Conservation (phyloP, 2,888 invertebrate species). For the Eilema caniola region DNA sequence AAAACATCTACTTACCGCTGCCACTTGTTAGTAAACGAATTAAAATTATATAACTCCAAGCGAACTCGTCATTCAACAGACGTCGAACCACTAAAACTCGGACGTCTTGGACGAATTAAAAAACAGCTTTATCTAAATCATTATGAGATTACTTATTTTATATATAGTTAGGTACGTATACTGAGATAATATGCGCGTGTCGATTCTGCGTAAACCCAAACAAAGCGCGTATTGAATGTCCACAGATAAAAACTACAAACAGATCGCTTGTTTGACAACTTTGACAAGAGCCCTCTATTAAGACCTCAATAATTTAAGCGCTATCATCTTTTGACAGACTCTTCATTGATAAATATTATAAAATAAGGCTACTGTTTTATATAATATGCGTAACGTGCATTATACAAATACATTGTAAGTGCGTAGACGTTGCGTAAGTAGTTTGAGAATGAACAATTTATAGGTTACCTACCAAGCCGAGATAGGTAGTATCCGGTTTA, state of each 20-base stretch:
- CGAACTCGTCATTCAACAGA: neutral
- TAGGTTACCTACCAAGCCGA: neutral
- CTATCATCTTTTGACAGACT: constrained; percentile 1
- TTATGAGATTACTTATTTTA: neutral
- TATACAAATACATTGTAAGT: neutral
- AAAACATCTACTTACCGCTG: constrained; percentile 1
- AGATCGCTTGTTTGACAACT: constrained; percentile 9
- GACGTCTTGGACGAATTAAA: neutral
- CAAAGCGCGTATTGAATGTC: constrained; percentile 6
- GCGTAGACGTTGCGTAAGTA: neutral
- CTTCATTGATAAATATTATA: neutral
- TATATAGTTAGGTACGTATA: neutral
- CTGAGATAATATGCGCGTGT: neutral
- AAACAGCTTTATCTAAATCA: constrained; percentile 7
- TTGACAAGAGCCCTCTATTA: neutral
- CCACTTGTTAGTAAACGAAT: neutral
- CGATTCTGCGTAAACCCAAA: neutral
- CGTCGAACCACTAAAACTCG: constrained; percentile 3
- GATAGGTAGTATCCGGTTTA: neutral
- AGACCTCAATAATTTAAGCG: neutral
- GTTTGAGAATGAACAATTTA: neutral
- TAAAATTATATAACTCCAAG: neutral
- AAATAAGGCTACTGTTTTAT: neutral
- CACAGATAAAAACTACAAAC: constrained; percentile 9
- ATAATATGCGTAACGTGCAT: neutral